Conservation (phyloP, 2,797 vertebrate species). For the Artibeus jamaicensis region DNA sequence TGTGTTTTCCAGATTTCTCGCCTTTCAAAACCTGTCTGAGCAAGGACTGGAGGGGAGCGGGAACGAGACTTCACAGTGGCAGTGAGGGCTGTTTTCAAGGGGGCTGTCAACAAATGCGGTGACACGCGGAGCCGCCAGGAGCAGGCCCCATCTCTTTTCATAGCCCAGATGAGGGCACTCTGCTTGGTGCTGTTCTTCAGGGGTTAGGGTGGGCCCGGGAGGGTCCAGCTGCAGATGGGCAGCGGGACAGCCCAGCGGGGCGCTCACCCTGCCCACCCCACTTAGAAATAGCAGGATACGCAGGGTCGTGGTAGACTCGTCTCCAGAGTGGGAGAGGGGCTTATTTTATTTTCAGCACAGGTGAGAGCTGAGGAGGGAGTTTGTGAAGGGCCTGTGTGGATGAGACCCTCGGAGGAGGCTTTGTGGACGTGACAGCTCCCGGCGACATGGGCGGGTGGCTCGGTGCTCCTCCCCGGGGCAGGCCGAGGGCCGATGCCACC, state of each 20-base stretch:
- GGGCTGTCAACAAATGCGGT: conserved; percentile 80
- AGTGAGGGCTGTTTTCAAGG: conserved; percentile 69
- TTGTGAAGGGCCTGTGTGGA: neutral
- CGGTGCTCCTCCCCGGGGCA: accelerated
- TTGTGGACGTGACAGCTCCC: accelerated
- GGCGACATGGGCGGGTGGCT: accelerated
- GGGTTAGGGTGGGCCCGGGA: neutral
- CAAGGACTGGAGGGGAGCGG: conserved; percentile 73
- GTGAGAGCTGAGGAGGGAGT: neutral
- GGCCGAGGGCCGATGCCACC: accelerated
- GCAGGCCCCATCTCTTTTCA: neutral
- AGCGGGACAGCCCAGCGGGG: accelerated
- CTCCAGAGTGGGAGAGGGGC: neutral
- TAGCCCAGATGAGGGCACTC: neutral
- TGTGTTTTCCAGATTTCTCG: conserved; percentile 16
- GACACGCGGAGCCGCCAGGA: conserved; percentile 69
- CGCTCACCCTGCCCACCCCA: neutral
- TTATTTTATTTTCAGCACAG: neutral
- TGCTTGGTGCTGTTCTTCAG: neutral
- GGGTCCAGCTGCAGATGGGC: neutral
- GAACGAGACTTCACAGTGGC: conserved; percentile 70
- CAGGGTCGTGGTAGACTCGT: neutral
- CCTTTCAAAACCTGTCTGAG: conserved; percentile 81
- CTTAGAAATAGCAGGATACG: accelerated
- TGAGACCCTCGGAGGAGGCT: neutral